These are phyloP conservation scores for Rhabdornis inornatus DNA, from an alignment of 2,113 vertebrate genomes.

Conservation along the genomic window DNA sequence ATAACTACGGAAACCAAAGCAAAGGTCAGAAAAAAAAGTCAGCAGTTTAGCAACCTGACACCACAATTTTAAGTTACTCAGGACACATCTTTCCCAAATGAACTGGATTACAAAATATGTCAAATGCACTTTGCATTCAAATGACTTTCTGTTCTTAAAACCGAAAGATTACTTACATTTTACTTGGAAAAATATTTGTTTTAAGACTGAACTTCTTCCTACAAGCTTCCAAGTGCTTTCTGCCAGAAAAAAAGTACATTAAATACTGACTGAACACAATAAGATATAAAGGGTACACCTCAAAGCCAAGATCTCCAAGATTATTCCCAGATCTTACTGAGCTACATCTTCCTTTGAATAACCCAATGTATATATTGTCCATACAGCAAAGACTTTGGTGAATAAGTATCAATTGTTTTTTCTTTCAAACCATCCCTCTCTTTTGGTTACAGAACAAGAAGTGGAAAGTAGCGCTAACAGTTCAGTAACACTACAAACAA, in stretches of 20 bases:
- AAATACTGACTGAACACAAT: neutral
- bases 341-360: neutral
- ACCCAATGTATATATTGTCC: neutral
- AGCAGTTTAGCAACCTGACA: neutral
- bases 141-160: neutral
- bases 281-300: neutral
- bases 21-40: neutral
- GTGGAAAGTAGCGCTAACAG: neutral
- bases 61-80: neutral
- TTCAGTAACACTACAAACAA: neutral
- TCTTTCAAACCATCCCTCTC: neutral
- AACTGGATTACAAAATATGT: neutral
- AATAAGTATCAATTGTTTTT: neutral
- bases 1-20: conserved; percentile 38
- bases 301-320: neutral
- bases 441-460: neutral
- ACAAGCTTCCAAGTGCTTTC: neutral
- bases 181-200: neutral
- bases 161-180: neutral
- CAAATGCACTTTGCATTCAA: neutral
- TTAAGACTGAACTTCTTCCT: neutral
- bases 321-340: neutral
- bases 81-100: neutral
- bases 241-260: neutral
- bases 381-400: neutral